Percentiles rank a stretch among this genome's conserved stretches.
phyloP scores from a whole-genome alignment of 1,140 invertebrate genomes.

The Leguminivora glycinivorella region DNA sequence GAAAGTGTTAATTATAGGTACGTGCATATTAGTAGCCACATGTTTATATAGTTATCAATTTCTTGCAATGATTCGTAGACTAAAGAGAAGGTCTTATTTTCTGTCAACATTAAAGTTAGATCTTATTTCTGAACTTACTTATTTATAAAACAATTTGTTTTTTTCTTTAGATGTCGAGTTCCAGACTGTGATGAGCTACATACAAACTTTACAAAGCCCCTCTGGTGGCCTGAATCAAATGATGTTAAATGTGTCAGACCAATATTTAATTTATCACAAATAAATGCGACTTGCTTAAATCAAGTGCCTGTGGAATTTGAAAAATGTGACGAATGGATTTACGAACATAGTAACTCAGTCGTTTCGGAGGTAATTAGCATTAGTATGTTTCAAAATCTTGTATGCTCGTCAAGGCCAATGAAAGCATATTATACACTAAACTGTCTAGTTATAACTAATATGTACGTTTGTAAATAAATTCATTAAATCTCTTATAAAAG shows the following conservation, averaged over 20 bases:
- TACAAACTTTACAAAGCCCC: slow-evolving; percentile 42
- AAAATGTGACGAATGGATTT: slow-evolving; percentile 59
- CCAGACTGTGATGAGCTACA: slow-evolving; percentile 54
- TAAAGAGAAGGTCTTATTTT: too few relatives aligned
- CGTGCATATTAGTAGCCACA: slow-evolving; percentile 16
- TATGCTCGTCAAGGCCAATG: too few relatives aligned
- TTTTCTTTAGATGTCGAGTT: slow-evolving; percentile 54
- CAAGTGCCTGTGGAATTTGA: slow-evolving; percentile 49
- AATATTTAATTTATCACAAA: slow-evolving; percentile 41
- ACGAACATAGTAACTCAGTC: slow-evolving; percentile 58
- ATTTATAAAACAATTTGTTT: slow-evolving; percentile 1
- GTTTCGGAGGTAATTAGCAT: slow-evolving; percentile 49
- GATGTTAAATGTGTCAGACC: slow-evolving; percentile 54
- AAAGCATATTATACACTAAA: too few relatives aligned
- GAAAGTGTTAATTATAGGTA: slow-evolving; percentile 61
- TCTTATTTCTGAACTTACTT: too few relatives aligned
- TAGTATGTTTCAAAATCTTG: too few relatives aligned
- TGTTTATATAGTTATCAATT: slow-evolving; percentile 26
- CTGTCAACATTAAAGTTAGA: too few relatives aligned
- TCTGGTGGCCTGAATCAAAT: slow-evolving; percentile 58
- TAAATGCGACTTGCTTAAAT: slow-evolving; percentile 52
- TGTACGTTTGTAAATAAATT: too few relatives aligned
- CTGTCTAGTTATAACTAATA: too few relatives aligned
- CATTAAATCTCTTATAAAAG: too few relatives aligned
- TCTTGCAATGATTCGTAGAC: too few relatives aligned